Percentiles rank a stretch among this genome's conserved stretches.
Evolutionary conservation across 2,888 invertebrate genomes (phyloP).

Genomic region (Glyphotaelius pellucidus): DNA sequence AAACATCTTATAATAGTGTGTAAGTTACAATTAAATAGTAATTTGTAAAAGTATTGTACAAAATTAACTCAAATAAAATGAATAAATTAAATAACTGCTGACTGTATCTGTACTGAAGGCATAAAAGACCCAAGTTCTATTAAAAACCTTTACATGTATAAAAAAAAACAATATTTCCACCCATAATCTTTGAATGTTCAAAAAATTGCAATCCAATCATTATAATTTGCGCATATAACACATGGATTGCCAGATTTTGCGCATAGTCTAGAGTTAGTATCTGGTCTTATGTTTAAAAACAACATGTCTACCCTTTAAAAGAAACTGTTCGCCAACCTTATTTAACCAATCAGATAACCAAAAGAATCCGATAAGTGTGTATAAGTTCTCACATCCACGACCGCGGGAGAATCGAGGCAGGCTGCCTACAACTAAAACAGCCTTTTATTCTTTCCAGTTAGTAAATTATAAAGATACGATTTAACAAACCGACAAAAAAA

Average conservation of each 20-base stretch:
- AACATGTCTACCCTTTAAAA: background rate
- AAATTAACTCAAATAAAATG: too few relatives aligned
- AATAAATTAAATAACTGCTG: too few relatives aligned
- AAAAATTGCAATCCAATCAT: background rate
- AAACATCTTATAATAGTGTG: too few relatives aligned
- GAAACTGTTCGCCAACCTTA: background rate
- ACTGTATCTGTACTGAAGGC: too few relatives aligned
- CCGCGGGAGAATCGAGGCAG: background rate
- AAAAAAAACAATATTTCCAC: too few relatives aligned
- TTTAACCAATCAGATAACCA: background rate
- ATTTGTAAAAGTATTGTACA: too few relatives aligned
- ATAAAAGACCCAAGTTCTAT: too few relatives aligned
- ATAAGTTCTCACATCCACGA: background rate
- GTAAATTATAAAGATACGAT: slow-evolving; percentile 16
- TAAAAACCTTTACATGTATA: too few relatives aligned
- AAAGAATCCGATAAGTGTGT: background rate
- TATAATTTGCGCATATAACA: background rate
- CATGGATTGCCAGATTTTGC: background rate
- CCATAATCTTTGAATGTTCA: background rate
- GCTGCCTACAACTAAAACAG: slow-evolving; percentile 8
- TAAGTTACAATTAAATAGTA: too few relatives aligned
- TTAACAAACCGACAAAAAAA: slow-evolving; percentile 26
- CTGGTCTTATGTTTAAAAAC: background rate
- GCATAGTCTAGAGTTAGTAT: background rate
- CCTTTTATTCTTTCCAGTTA: background rate